phyloP scores from a whole-genome alignment of 2,113 vertebrate genomes.

The Albula glossodonta region DNA sequence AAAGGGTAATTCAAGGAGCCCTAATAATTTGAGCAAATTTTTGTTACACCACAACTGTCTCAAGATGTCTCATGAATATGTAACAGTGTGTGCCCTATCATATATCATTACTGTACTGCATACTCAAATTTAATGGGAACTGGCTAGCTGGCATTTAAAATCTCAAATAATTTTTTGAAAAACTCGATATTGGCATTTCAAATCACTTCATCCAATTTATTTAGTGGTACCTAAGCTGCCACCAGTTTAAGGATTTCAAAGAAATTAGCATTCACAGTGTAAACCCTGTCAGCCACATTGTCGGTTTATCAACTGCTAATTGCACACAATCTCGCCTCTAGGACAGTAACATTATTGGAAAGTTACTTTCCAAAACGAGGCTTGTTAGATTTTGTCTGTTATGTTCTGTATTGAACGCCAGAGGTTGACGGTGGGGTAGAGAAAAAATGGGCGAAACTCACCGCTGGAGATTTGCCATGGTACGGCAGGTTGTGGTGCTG shows the following conservation, averaged over 20 bases:
- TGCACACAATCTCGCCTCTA: not conserved
- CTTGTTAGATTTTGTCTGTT: not conserved
- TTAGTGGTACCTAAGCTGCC: no score
- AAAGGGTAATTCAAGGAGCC: not conserved
- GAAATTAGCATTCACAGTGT: no score
- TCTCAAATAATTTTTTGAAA: no score
- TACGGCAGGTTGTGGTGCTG: conserved; percentile 90
- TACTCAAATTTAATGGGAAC: not conserved
- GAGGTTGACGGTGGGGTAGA: not conserved
- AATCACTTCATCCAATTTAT: no score
- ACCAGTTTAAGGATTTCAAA: no score
- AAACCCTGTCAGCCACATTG: no score
- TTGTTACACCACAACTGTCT: not conserved
- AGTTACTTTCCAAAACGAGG: not conserved
- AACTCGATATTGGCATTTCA: no score
- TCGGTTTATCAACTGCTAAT: not conserved
- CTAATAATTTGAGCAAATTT: not conserved
- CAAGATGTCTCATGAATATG: not conserved
- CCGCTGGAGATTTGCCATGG: conserved; percentile 90
- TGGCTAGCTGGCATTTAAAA: no score
- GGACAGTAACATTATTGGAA: not conserved
- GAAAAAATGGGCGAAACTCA: conserved; percentile 62
- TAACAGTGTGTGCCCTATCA: not conserved
- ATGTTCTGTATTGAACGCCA: not conserved
- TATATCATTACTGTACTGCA: not conserved